Percentiles rank a stretch among this genome's conserved stretches.
Evolutionary conservation across 2,113 vertebrate species (phyloP).

Genomic region (Limanda limanda): DNA sequence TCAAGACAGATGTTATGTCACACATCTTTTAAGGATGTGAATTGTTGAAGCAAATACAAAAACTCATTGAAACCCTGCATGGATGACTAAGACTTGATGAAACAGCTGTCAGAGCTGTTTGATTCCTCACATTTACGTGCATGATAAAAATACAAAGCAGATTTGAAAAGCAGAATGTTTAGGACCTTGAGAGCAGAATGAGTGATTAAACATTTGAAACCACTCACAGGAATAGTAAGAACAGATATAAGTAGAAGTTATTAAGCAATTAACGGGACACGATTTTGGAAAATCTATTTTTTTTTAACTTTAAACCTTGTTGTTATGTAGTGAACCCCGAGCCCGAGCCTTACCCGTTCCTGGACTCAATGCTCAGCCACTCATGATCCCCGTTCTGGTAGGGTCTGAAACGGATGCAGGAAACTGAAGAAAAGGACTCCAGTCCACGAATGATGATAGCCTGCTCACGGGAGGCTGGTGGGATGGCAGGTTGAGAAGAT

Average conservation of each 20-base stretch:
- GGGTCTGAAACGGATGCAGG: slow-evolving; percentile 77
- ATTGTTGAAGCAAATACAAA: too few species aligned
- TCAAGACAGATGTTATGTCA: neutral
- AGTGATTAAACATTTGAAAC: neutral
- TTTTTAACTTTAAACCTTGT: neutral
- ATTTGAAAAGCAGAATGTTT: too few species aligned
- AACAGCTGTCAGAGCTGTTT: too few species aligned
- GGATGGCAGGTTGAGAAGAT: neutral
- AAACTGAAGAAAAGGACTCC: slow-evolving; percentile 64
- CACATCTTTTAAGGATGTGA: too few species aligned
- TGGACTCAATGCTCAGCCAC: slow-evolving; percentile 72
- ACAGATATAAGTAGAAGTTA: neutral
- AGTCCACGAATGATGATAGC: slow-evolving; percentile 67
- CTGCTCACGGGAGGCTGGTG: slow-evolving; percentile 59
- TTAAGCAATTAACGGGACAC: neutral
- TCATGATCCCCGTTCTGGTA: slow-evolving; percentile 58
- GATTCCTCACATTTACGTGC: too few species aligned
- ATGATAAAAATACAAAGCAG: too few species aligned
- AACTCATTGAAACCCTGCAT: too few species aligned
- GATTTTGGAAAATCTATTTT: neutral
- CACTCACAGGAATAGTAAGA: neutral
- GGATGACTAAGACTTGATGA: too few species aligned
- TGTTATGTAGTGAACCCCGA: neutral
- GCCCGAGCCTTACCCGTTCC: slow-evolving; percentile 42
- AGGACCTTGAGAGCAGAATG: too few species aligned